phyloP scores from a whole-genome alignment of 2,797 vertebrate species.

The Acipenser transmontanus region DNA sequence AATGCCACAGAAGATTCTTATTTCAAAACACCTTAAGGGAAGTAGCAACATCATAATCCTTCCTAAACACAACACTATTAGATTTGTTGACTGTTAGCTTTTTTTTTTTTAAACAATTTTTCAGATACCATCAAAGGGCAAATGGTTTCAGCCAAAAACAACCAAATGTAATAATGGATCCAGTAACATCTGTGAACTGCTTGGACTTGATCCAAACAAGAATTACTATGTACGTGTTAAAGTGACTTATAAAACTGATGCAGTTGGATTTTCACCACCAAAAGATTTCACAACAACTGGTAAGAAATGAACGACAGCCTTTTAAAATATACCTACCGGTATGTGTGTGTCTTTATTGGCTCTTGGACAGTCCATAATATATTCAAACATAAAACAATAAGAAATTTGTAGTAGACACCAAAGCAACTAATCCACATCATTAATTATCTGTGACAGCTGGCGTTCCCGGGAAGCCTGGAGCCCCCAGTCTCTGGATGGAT shows the following conservation, averaged over 20 bases:
- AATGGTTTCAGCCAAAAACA: conserved; percentile 38
- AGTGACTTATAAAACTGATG: conserved; percentile 44
- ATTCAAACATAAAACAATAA: no score
- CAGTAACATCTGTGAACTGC: conserved; percentile 39
- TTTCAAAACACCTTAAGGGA: no score
- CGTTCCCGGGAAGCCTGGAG: conserved; percentile 52
- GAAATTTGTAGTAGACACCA: no score
- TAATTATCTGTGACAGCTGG: conserved; percentile 40
- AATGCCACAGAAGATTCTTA: no score
- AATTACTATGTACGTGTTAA: conserved; percentile 38
- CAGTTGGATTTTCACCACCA: conserved; percentile 39
- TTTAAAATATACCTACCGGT: no score
- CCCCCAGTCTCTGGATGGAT: conserved; percentile 31
- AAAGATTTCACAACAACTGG: conserved; percentile 53
- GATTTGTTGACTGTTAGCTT: no score
- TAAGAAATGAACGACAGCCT: conserved; percentile 17
- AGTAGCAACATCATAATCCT: no score
- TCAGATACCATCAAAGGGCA: conserved; percentile 19
- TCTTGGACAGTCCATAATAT: no score
- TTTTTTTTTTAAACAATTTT: background rate
- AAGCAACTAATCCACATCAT: no score
- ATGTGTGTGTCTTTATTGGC: no score
- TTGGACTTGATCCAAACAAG: conserved; percentile 39
- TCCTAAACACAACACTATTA: no score
- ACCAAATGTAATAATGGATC: conserved; percentile 27